A percentile compares a stretch with the other conserved stretches of the same genome.
These are phyloP conservation scores for Phytoseiulus persimilis DNA, from an alignment of 2,888 invertebrate species.

Conservation along the genomic window DNA sequence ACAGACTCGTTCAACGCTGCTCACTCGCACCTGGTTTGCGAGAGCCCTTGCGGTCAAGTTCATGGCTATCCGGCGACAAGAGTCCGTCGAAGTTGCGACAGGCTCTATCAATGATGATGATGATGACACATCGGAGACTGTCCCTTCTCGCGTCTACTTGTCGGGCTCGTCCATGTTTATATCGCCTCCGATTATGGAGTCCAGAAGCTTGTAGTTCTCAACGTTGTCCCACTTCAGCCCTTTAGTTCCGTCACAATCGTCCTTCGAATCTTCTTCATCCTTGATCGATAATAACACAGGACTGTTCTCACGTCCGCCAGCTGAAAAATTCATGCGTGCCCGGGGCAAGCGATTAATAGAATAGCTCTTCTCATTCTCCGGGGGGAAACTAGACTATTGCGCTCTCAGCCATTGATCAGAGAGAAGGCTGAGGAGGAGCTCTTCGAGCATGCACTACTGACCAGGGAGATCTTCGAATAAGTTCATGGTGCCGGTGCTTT, in stretches of 20 bases:
- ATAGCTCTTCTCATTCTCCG: too few species aligned
- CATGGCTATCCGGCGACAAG: neutral
- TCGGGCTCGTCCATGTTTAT: conserved; percentile 35
- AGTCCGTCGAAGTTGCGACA: neutral
- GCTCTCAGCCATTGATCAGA: too few species aligned
- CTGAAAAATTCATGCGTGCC: neutral
- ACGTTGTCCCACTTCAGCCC: conserved; percentile 34
- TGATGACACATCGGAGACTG: neutral
- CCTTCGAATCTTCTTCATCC: conserved; percentile 34
- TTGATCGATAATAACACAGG: conserved; percentile 36
- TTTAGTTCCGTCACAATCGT: conserved; percentile 28
- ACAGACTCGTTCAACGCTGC: neutral
- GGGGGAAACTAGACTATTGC: too few species aligned
- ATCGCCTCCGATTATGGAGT: conserved; percentile 26
- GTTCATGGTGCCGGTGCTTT: conserved; percentile 28
- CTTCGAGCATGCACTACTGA: neutral
- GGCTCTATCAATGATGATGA: neutral
- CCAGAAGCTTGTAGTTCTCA: conserved; percentile 36
- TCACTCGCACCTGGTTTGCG: neutral
- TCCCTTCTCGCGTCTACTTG: conserved; percentile 7
- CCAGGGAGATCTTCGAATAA: conserved; percentile 28
- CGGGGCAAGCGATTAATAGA: too few species aligned
- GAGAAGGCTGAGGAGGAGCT: neutral
- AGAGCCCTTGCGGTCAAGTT: neutral
- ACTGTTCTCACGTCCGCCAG: conserved; percentile 34